Conservation (phyloP, 2,888 invertebrate genomes). For the Ganaspis brasiliensis region DNA sequence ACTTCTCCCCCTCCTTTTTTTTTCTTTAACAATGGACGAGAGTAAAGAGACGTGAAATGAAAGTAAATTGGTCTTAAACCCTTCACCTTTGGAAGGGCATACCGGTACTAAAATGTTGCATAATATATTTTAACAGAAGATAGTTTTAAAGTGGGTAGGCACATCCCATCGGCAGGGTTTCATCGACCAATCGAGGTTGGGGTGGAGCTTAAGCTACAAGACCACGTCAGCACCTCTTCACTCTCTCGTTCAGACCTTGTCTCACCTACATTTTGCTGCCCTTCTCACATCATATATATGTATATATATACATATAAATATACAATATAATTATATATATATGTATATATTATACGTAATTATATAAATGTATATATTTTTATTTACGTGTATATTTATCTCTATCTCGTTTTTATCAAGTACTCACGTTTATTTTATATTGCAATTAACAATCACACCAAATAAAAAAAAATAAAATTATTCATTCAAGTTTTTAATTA, state of each 20-base stretch:
- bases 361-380: too few relatives aligned
- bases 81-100: too few relatives aligned
- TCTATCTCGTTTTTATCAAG: constrained; percentile 37
- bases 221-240: constrained; percentile 77
- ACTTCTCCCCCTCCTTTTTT: too few relatives aligned
- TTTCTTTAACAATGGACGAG: too few relatives aligned
- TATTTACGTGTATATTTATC: constrained; percentile 45
- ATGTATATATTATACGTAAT: constrained; percentile 8
- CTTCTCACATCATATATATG: constrained; percentile 51
- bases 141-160: constrained; percentile 68
- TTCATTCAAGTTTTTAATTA: too few relatives aligned
- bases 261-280: constrained; percentile 71
- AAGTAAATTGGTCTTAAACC: too few relatives aligned
- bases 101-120: constrained; percentile 36
- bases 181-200: constrained; percentile 76
- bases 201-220: constrained; percentile 74
- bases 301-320: constrained; percentile 48
- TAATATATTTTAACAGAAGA: constrained; percentile 63
- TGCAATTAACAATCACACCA: neutral
- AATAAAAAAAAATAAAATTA: too few relatives aligned
- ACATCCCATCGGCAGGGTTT: constrained; percentile 74
- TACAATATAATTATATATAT: constrained; percentile 30
- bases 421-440: constrained; percentile 26
- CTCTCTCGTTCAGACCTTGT: constrained; percentile 69
- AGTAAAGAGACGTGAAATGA: too few relatives aligned